phyloP scores from a whole-genome alignment of 2,888 invertebrate species.

The Mythimna vitellina region DNA sequence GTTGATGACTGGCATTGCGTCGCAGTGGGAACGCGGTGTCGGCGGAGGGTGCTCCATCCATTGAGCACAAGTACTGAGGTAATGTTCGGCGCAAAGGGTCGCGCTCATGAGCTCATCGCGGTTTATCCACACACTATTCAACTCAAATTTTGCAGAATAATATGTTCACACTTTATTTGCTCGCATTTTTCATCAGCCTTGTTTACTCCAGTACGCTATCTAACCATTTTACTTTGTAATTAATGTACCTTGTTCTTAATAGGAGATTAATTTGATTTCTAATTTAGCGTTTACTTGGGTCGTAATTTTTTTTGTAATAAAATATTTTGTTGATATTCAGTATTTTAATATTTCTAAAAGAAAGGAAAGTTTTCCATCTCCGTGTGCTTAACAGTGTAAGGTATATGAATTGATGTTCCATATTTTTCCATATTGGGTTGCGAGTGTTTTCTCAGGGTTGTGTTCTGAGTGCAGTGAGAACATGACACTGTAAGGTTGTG shows the following conservation, averaged over 20 bases:
- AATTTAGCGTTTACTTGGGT: slow-evolving; percentile 29
- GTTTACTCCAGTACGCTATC: slow-evolving; percentile 18
- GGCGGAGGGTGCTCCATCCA: slow-evolving; percentile 74
- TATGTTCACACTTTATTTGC: slow-evolving; percentile 69
- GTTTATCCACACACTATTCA: slow-evolving; percentile 71
- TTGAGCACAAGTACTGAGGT: slow-evolving; percentile 70
- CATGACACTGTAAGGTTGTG: slow-evolving; percentile 72
- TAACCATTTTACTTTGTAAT: slow-evolving; percentile 46
- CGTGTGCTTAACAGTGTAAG: slow-evolving; percentile 8
- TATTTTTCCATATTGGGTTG: slow-evolving; percentile 61
- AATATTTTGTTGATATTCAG: slow-evolving; percentile 43
- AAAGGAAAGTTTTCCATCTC: slow-evolving; percentile 2
- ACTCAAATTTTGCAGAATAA: slow-evolving; percentile 78
- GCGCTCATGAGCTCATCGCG: slow-evolving; percentile 67
- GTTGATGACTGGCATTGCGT: slow-evolving; percentile 77
- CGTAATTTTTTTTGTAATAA: slow-evolving; percentile 5
- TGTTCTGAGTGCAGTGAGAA: slow-evolving; percentile 68
- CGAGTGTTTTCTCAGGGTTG: slow-evolving; percentile 58
- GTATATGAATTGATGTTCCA: slow-evolving; percentile 43
- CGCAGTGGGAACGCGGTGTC: slow-evolving; percentile 66
- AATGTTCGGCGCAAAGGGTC: slow-evolving; percentile 70
- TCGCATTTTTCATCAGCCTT: slow-evolving; percentile 58
- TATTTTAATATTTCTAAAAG: neutral
- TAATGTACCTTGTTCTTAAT: slow-evolving; percentile 45
- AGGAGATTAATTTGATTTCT: slow-evolving; percentile 46